Conservation (phyloP, 2,797 vertebrate species). For the Carapus acus region DNA sequence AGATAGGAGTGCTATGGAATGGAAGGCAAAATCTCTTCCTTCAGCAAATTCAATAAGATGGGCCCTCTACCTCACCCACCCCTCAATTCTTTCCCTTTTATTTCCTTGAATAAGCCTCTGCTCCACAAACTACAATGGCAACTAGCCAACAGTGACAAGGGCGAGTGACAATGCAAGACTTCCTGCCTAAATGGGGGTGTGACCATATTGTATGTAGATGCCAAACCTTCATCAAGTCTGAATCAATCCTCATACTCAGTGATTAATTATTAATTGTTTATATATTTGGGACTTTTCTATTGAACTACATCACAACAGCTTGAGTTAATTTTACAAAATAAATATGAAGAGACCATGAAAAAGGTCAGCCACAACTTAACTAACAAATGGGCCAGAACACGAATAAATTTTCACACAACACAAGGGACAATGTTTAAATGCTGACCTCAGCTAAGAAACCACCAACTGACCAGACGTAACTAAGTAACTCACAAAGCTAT, state of each 20-base stretch:
- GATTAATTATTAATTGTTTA: conserved; percentile 31
- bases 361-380: no score
- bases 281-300: no score
- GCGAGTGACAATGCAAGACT: conserved; percentile 45
- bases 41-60: conserved; percentile 53
- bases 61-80: conserved; percentile 14
- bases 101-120: conserved; percentile 33
- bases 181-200: conserved; percentile 54
- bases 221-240: no score
- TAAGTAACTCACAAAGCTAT: no score
- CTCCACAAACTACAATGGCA: conserved; percentile 36
- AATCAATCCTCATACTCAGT: conserved; percentile 32
- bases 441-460: no score
- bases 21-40: conserved; percentile 57
- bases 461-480: no score
- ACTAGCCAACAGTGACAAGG: conserved; percentile 40
- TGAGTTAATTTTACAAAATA: no score
- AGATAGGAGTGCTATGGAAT: conserved; percentile 18
- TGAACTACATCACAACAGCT: no score
- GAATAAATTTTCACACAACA: no score
- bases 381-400: no score
- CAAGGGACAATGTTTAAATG: no score
- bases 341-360: no score
- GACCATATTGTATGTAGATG: conserved; percentile 45
- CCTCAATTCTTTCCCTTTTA: conserved; percentile 10